Evolutionary conservation across 37 sponge, comb jelly and placozoan species (phyloP), one percentile per base, ranked within the genome.

Genomic region (Beroe ovata): DNA sequence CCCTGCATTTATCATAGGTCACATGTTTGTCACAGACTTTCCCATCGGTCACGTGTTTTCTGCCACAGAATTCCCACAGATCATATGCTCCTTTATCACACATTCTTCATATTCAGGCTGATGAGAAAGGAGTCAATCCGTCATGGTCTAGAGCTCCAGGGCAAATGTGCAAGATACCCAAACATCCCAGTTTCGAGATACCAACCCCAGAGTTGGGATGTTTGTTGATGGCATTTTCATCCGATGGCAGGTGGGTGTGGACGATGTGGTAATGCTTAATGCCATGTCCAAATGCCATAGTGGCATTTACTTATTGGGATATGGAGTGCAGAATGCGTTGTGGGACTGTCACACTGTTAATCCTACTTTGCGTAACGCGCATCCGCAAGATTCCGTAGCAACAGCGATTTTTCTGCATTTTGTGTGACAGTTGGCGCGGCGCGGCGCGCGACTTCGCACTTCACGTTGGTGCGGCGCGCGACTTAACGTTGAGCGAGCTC

Each of bases 141-240:
- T 42, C 84, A 6, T 77, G 84, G 84, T 36, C 38, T 25, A 14
- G 84, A 16, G 84, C 84, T 4, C 84, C 84, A 25, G 84, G 84
- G 8, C 84, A 77, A 29, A 77, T 77, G 84, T 77, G 84, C 47
- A 39, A 42, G 42, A 77, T 77, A n/a, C 84, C 84, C 0, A 77
- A 39, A 25, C 19, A 33, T 6, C 38, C 20, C 26, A 8, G 14
- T 4, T 42, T 39, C 41, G 84, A 77, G 23, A 39, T 77, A 8
- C 84, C 84, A 21, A 77, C 84, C 8, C 84, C 84, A 41, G 54
- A 77, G 25, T 1, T 77, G 47, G 84, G 84, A 0, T 77, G 84
- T 29, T 26, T 77, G 1, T 23, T 77, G 1, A 39, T 77, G 54
- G 35, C 38, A 33, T 77, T 77, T 26, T 77, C 84, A 1, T 32